phyloP scores from a whole-genome alignment of 2,113 vertebrate species.

The Callaeas wilsoni region DNA sequence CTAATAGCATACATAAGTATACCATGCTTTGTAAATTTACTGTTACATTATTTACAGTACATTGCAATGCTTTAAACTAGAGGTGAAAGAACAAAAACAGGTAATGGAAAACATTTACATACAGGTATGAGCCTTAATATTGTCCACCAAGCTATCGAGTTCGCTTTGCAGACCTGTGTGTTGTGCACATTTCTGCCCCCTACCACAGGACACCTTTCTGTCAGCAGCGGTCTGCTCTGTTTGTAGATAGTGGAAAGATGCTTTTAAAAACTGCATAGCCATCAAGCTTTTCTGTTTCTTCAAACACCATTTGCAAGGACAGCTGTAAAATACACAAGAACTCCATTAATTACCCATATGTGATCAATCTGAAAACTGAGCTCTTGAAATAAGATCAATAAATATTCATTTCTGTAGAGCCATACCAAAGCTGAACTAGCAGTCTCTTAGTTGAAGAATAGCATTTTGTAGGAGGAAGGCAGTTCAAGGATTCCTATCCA shows the following conservation, averaged over 20 bases:
- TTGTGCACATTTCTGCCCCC: not conserved
- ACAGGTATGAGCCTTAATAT: conserved; percentile 3
- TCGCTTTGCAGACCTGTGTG: not conserved
- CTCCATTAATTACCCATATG: not conserved
- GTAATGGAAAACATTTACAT: conserved; percentile 47
- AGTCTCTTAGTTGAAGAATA: not conserved
- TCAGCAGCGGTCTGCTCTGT: conserved; percentile 33
- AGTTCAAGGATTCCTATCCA: not conserved
- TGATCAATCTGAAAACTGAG: not conserved
- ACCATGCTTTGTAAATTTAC: conserved; percentile 62
- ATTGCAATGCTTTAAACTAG: conserved; percentile 24
- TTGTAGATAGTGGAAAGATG: conserved; percentile 30
- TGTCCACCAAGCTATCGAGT: conserved; percentile 19
- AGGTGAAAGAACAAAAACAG: conserved; percentile 2
- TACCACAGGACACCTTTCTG: not conserved
- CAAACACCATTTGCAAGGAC: conserved; percentile 35
- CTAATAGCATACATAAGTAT: conserved; percentile 34
- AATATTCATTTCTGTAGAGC: not conserved
- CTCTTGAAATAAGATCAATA: not conserved
- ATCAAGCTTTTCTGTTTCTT: conserved; percentile 57
- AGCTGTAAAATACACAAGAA: conserved; percentile 58
- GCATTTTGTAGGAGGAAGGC: not conserved
- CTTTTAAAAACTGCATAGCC: conserved; percentile 47
- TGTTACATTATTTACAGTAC: conserved; percentile 34
- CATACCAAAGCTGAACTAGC: not conserved